Evolutionary conservation across 2,797 vertebrate species (phyloP).

Genomic region (Phoxinus dragarum): DNA sequence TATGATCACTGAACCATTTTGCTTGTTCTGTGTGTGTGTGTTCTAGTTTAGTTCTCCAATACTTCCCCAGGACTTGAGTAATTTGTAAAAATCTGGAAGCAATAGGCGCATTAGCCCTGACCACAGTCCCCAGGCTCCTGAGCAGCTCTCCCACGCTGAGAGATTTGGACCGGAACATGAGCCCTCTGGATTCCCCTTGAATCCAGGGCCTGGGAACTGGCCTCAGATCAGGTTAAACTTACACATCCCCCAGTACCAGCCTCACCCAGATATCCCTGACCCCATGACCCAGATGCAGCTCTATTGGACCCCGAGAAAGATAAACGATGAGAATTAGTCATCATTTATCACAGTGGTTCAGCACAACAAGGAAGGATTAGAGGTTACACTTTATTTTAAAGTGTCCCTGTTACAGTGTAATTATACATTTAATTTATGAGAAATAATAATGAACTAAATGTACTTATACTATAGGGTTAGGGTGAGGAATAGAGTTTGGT

Average conservation of each 20-base stretch:
- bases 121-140: conserved; percentile 69
- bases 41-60: conserved; percentile 55
- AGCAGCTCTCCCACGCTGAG: conserved; percentile 74
- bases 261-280: conserved; percentile 55
- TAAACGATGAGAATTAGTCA: conserved; percentile 40
- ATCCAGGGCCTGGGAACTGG: conserved; percentile 77
- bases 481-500: too few relatives aligned
- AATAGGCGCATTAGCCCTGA: conserved; percentile 77
- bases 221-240: conserved; percentile 52
- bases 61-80: conserved; percentile 46
- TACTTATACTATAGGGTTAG: too few relatives aligned
- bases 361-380: not conserved
- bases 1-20: conserved; percentile 14
- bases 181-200: conserved; percentile 62
- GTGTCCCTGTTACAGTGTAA: too few relatives aligned
- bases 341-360: conserved; percentile 4
- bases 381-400: too few relatives aligned
- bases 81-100: conserved; percentile 79
- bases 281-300: conserved; percentile 48
- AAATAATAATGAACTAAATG: too few relatives aligned
- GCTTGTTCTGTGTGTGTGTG: conserved; percentile 63
- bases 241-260: conserved; percentile 65
- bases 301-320: not conserved
- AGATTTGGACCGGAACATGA: conserved; percentile 72
- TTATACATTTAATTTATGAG: too few relatives aligned